Percentiles rank a stretch among this genome's conserved stretches.
phyloP scores from a whole-genome alignment of 1,140 invertebrate genomes.

The Heliconius congener region DNA sequence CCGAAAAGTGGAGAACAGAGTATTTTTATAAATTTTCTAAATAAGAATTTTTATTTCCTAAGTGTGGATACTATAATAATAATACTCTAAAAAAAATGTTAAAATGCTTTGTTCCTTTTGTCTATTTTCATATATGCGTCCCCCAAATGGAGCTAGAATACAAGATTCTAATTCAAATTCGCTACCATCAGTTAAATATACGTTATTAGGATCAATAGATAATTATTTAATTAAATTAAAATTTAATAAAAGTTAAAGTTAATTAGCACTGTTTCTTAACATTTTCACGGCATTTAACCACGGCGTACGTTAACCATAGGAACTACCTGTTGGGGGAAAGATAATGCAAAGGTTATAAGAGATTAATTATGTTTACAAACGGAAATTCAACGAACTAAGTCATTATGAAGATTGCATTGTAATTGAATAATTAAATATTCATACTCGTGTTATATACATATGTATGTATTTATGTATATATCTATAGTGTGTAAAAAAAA shows the following conservation, averaged over 20 bases:
- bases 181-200: background rate
- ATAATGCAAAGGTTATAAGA: conserved; percentile 3
- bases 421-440: conserved; percentile 10
- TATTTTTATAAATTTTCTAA: too few species aligned
- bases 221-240: background rate
- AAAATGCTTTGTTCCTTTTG: too few species aligned
- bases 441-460: background rate
- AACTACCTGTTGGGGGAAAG: background rate
- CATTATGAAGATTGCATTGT: conserved; percentile 6
- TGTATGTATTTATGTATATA: background rate
- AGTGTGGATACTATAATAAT: too few species aligned
- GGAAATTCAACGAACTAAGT: conserved; percentile 6
- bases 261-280: background rate
- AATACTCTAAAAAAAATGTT: too few species aligned
- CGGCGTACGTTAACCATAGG: conserved; percentile 5
- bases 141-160: too few species aligned
- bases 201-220: background rate
- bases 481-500: background rate
- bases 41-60: too few species aligned
- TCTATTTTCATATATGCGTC: too few species aligned
- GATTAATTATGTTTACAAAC: conserved; percentile 15
- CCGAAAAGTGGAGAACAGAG: too few species aligned
- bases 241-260: background rate
- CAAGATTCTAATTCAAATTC: too few species aligned
- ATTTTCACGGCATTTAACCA: conserved; percentile 17